These are phyloP conservation scores for Meta bourneti DNA, from an alignment of 2,888 invertebrate species.

Conservation along the genomic window DNA sequence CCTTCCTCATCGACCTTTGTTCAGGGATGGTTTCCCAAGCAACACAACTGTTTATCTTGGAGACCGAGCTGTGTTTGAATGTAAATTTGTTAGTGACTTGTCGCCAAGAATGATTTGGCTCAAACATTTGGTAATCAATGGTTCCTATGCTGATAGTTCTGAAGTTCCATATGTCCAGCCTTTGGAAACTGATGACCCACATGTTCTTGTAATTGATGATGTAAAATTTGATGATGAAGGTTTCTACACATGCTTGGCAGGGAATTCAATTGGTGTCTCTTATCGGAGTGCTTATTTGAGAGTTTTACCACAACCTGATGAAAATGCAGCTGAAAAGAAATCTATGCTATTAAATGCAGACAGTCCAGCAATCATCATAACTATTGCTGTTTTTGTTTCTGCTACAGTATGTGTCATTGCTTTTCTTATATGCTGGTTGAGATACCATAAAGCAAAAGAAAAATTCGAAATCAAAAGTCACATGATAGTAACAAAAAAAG, in stretches of 20 bases:
- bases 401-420: background rate
- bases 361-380: background rate
- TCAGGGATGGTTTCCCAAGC: constrained; percentile 86
- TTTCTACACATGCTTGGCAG: constrained; percentile 96
- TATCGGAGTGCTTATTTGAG: constrained; percentile 88
- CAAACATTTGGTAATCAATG: constrained; percentile 80
- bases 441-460: constrained; percentile 28
- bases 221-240: constrained; percentile 94
- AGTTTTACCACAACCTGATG: constrained; percentile 83
- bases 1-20: constrained; percentile 90
- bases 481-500: constrained; percentile 93
- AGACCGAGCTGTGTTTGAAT: constrained; percentile 87
- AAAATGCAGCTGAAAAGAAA: constrained; percentile 7
- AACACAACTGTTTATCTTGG: constrained; percentile 90
- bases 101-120: constrained; percentile 89
- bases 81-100: constrained; percentile 91
- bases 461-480: background rate
- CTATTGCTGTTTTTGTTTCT: constrained; percentile 6
- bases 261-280: constrained; percentile 87
- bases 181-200: constrained; percentile 83
- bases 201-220: constrained; percentile 89
- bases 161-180: constrained; percentile 79
- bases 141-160: constrained; percentile 75
- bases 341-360: background rate
- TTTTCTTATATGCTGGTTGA: background rate